Conservation (phyloP, 1,140 invertebrate species). For the Rhopalosiphum padi region DNA sequence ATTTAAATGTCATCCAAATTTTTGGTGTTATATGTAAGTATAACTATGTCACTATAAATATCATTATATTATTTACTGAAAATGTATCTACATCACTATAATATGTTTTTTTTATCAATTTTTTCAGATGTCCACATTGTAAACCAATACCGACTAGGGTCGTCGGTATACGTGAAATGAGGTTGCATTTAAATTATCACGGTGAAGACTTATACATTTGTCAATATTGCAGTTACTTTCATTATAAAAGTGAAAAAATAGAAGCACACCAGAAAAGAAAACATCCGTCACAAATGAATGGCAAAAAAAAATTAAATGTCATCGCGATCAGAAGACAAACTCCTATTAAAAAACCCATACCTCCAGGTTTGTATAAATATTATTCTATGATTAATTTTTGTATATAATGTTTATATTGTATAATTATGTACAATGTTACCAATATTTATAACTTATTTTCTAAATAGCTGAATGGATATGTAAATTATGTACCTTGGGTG, state of each 20-base stretch:
- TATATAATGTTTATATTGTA: background rate
- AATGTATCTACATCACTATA: background rate
- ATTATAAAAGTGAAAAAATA: slow-evolving; percentile 2
- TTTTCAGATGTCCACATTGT: slow-evolving; percentile 47
- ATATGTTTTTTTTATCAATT: background rate
- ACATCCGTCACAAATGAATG: background rate
- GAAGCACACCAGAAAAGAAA: background rate
- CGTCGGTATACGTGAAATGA: background rate
- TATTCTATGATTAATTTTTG: background rate
- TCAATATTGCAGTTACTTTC: slow-evolving; percentile 36
- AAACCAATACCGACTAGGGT: too few species aligned
- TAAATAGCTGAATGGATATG: background rate
- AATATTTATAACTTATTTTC: background rate
- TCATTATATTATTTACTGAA: background rate
- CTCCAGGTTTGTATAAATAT: background rate
- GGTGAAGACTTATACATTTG: slow-evolving; percentile 12
- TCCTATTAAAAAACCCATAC: too few species aligned
- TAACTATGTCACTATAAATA: background rate
- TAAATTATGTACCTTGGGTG: slow-evolving; percentile 6
- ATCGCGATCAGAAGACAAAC: background rate
- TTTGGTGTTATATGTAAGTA: background rate
- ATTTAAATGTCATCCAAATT: background rate
- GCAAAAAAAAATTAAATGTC: background rate
- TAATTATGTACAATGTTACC: background rate
- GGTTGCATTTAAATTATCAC: background rate